phyloP scores from a whole-genome alignment of 64 coral and sea anemone genomes.

The Exaiptasia diaphana region DNA sequence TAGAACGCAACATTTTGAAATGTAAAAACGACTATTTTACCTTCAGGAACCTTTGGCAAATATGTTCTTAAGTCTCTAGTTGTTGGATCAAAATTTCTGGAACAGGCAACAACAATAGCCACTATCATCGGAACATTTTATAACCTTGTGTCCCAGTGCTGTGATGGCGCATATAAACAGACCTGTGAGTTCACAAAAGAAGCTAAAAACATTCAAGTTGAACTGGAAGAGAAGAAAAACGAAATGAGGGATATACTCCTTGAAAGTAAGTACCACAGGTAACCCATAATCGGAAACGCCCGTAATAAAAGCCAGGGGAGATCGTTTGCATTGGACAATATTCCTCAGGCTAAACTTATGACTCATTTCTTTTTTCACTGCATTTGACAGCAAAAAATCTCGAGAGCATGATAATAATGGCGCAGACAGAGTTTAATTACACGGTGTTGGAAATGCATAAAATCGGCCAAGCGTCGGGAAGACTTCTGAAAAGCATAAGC shows the following conservation, averaged over 20 bases:
- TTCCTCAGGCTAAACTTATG: too few species aligned
- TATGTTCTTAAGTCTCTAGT: too few species aligned
- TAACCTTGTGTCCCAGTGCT: not conserved
- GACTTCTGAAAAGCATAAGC: not conserved
- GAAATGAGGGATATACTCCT: not conserved
- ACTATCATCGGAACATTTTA: not conserved
- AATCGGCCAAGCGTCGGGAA: not conserved
- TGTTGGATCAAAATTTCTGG: not conserved
- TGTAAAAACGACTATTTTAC: too few species aligned
- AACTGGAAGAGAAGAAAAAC: not conserved
- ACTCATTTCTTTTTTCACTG: too few species aligned
- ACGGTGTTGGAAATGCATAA: not conserved
- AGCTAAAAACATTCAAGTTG: not conserved
- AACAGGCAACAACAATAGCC: not conserved
- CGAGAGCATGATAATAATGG: not conserved
- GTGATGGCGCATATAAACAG: not conserved
- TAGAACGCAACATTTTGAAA: too few species aligned
- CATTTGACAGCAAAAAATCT: not conserved
- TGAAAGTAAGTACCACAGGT: not conserved
- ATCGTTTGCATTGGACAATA: too few species aligned
- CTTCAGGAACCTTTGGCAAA: too few species aligned
- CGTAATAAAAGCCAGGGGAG: too few species aligned
- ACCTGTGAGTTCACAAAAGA: not conserved
- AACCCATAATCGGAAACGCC: too few species aligned
- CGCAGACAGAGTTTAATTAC: not conserved